These are phyloP conservation scores for Struthio camelus DNA, from an alignment of 2,113 vertebrate species.

Conservation along the genomic window DNA sequence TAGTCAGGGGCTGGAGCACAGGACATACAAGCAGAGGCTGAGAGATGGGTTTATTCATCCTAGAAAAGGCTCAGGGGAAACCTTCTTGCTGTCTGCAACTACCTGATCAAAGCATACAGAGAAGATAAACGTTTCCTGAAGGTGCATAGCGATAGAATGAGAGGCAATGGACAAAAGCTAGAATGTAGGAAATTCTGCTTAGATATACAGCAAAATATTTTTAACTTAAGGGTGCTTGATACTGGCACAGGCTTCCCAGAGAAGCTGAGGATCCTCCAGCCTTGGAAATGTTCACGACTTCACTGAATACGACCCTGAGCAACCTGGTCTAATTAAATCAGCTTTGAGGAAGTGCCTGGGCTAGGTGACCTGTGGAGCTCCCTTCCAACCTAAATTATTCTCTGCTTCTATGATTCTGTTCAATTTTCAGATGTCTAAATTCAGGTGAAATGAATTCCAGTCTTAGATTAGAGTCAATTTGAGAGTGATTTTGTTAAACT, in stretches of 20 bases:
- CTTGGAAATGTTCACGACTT: background rate
- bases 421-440: background rate
- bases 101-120: background rate
- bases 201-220: background rate
- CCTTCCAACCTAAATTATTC: background rate
- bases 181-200: background rate
- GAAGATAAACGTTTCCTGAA: background rate
- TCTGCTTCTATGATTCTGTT: background rate
- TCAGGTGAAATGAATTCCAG: background rate
- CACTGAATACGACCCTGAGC: background rate
- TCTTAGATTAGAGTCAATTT: background rate
- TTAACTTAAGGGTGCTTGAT: background rate
- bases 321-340: background rate
- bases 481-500: background rate
- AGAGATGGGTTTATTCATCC: background rate
- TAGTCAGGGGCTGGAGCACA: background rate
- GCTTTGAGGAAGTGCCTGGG: background rate
- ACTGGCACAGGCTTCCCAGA: background rate
- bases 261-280: background rate
- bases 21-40: no score
- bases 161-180: background rate
- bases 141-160: background rate
- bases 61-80: background rate
- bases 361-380: background rate
- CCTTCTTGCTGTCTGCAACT: background rate